These are phyloP conservation scores for Morpho deidamia DNA, from an alignment of 2,888 invertebrate species.

Conservation along the genomic window DNA sequence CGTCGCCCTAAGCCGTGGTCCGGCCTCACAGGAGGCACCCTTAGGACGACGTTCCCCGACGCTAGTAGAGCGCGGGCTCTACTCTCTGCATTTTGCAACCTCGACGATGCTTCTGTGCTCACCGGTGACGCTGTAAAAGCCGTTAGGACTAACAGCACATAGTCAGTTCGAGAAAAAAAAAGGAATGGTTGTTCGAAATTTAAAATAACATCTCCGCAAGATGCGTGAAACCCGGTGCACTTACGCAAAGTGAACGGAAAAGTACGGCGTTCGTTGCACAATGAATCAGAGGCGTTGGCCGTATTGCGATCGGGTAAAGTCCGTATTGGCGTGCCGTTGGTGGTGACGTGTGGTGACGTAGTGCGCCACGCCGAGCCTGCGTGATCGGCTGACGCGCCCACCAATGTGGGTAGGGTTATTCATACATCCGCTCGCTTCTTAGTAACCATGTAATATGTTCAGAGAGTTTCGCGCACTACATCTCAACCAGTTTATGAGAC, in stretches of 20 bases:
- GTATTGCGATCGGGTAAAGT: slow-evolving; percentile 29
- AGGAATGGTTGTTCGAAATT: slow-evolving; percentile 1
- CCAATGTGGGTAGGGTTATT: slow-evolving; percentile 30
- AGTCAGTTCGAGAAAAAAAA: no score
- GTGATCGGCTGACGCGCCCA: slow-evolving; percentile 60
- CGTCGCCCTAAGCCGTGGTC: no score
- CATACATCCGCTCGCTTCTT: slow-evolving; percentile 29
- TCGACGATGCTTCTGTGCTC: no score
- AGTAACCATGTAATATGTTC: slow-evolving; percentile 28
- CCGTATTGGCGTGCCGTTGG: slow-evolving; percentile 23
- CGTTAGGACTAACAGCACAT: no score
- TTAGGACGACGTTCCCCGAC: no score
- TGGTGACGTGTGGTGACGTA: slow-evolving; percentile 62
- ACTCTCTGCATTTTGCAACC: no score
- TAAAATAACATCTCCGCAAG: slow-evolving; percentile 1
- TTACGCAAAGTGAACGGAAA: slow-evolving; percentile 58
- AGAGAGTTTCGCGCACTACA: slow-evolving; percentile 14
- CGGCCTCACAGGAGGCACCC: no score
- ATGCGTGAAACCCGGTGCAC: slow-evolving; percentile 16
- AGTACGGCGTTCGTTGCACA: slow-evolving; percentile 40
- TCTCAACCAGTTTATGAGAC: slow-evolving; percentile 5
- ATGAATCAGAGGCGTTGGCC: slow-evolving; percentile 14
- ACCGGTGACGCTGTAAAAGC: no score
- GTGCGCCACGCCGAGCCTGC: slow-evolving; percentile 46
- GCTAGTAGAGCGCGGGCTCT: no score